Conservation (phyloP, 1,140 invertebrate species). For the Zaprionus africanus region DNA sequence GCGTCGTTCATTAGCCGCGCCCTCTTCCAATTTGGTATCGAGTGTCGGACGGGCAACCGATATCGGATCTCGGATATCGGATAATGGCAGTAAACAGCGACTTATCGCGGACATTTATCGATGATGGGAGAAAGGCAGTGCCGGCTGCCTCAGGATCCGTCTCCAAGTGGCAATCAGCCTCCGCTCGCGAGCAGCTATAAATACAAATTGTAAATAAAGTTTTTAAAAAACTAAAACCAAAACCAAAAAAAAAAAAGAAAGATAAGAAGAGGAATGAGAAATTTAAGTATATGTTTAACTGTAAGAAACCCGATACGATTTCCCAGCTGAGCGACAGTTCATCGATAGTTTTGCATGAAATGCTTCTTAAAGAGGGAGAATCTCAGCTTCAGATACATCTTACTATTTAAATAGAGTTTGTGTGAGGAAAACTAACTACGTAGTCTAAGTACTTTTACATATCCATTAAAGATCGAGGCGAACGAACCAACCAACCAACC, state of each 20-base stretch:
- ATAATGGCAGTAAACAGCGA: conserved; percentile 2
- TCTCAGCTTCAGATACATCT: not conserved
- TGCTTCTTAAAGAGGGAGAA: conserved; percentile 38
- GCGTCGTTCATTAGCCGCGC: conserved; percentile 16
- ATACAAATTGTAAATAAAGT: conserved; percentile 82
- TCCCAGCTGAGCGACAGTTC: conserved; percentile 23
- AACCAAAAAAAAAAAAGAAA: conserved; percentile 24
- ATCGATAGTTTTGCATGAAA: conserved; percentile 45
- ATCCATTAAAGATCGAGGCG: conserved; percentile 58
- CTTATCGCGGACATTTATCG: conserved; percentile 7
- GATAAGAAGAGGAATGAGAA: conserved; percentile 18
- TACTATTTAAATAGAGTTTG: conserved; percentile 5
- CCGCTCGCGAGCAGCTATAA: conserved; percentile 55
- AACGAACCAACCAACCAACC: conserved; percentile 6
- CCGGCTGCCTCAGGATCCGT: conserved; percentile 42
- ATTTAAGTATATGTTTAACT: conserved; percentile 73
- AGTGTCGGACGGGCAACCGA: conserved; percentile 10
- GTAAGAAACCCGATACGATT: conserved; percentile 32
- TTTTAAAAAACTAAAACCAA: conserved; percentile 64
- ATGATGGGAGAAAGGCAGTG: conserved; percentile 48
- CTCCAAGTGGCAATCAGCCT: conserved; percentile 40
- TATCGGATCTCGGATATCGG: conserved; percentile 23
- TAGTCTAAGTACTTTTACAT: conserved; percentile 80
- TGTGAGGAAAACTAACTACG: conserved; percentile 50
- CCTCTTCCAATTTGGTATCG: conserved; percentile 13